Conservation (phyloP, 1,140 invertebrate genomes). For the Sitobion miscanthi region DNA sequence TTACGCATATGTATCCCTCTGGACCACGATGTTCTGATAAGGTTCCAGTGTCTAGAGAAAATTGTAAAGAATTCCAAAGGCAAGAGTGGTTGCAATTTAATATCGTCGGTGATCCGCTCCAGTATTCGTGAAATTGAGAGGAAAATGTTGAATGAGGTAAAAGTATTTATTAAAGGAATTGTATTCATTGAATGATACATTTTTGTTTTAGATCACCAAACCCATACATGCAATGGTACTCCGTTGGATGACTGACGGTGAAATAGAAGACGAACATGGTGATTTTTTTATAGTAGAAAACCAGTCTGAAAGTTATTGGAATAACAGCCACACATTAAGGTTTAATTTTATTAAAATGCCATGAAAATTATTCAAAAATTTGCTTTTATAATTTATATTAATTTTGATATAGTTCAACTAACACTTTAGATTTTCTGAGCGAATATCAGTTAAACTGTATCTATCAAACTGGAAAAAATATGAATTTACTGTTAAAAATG, state of each 20-base stretch:
- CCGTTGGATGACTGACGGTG: neutral
- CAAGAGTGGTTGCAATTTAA: neutral
- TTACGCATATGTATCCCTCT: neutral
- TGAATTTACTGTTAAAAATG: neutral
- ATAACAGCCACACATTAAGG: neutral
- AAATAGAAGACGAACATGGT: neutral
- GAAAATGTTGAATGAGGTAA: constrained; percentile 21
- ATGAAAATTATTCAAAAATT: neutral
- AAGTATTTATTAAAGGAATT: neutral
- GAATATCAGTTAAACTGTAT: neutral
- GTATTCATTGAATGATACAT: neutral
- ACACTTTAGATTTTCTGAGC: constrained; percentile 12
- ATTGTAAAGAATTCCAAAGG: neutral
- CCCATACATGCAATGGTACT: neutral
- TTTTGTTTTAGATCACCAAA: neutral
- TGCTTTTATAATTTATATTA: neutral
- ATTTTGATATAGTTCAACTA: neutral
- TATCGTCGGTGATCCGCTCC: neutral
- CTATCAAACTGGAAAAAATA: constrained; percentile 12
- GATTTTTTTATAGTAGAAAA: constrained; percentile 18
- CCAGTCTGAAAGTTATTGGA: neutral
- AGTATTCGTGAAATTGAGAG: neutral
- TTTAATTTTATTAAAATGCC: neutral
- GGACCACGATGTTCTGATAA: neutral
- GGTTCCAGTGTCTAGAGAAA: neutral